A percentile compares a stretch with the other conserved stretches of the same genome.
Evolutionary conservation across 2,797 vertebrate genomes (phyloP).

Genomic region (Alosa sapidissima): DNA sequence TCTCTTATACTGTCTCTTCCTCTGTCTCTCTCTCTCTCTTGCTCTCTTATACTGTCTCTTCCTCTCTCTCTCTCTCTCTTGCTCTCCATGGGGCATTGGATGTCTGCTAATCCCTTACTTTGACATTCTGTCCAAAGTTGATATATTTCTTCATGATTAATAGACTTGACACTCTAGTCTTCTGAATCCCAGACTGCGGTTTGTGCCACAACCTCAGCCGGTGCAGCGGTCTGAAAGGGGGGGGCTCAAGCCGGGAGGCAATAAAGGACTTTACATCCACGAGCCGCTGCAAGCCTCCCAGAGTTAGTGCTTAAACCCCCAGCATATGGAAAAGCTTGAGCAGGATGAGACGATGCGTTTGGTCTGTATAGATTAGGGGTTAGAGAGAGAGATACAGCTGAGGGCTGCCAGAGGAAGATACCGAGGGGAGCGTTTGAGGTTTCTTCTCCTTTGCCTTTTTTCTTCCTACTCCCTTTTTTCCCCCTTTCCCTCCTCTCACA

Average conservation of each 20-base stretch:
- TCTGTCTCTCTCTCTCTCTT: neutral
- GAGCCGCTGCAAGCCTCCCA: slow-evolving; percentile 44
- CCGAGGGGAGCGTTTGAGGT: slow-evolving; percentile 29
- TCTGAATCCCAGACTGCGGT: slow-evolving; percentile 67
- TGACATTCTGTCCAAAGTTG: slow-evolving; percentile 65
- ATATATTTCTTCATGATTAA: slow-evolving; percentile 74
- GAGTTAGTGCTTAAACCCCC: slow-evolving; percentile 43
- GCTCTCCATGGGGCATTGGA: slow-evolving; percentile 45
- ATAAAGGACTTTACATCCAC: slow-evolving; percentile 59
- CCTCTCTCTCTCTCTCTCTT: neutral
- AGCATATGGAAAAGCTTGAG: slow-evolving; percentile 48
- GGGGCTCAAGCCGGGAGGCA: slow-evolving; percentile 68
- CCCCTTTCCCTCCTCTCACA: neutral
- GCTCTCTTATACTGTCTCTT: neutral
- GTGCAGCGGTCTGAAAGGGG: slow-evolving; percentile 71
- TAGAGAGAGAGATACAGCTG: slow-evolving; percentile 47
- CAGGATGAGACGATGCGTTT: slow-evolving; percentile 49
- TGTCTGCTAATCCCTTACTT: slow-evolving; percentile 62
- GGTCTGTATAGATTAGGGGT: slow-evolving; percentile 52
- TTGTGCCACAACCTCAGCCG: slow-evolving; percentile 24
- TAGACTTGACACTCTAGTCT: slow-evolving; percentile 76
- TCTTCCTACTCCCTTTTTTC: neutral
- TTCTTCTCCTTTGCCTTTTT: neutral
- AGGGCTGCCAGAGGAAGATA: slow-evolving; percentile 52
- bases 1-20: too few relatives aligned